A percentile compares a stretch with the other conserved stretches of the same genome.
Evolutionary conservation across 2,797 vertebrate genomes (phyloP).

Genomic region (Onychomys arenicola): DNA sequence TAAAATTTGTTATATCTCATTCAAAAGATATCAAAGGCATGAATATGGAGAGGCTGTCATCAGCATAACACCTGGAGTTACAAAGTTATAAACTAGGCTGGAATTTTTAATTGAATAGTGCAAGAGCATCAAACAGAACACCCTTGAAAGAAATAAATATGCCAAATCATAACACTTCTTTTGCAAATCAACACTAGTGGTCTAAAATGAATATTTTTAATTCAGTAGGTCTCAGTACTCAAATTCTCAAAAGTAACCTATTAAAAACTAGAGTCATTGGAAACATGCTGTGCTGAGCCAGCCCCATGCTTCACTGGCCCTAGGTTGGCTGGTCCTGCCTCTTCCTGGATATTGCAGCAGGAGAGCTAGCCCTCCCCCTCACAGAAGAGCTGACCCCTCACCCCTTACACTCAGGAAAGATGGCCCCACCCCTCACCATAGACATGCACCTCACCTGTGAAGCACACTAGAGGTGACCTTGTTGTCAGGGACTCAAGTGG

Average conservation of each 20-base stretch:
- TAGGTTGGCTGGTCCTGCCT: not conserved
- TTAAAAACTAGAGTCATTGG: not conserved
- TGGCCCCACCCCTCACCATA: not conserved
- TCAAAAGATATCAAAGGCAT: conserved; percentile 29
- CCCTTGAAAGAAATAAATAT: not conserved
- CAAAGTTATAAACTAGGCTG: not conserved
- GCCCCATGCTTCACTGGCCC: too few species aligned
- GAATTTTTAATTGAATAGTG: conserved; percentile 11
- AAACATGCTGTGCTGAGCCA: not conserved
- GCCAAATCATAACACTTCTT: conserved; percentile 26
- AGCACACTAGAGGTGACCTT: not conserved
- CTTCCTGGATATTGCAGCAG: not conserved
- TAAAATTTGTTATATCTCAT: conserved; percentile 30
- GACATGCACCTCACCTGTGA: not conserved
- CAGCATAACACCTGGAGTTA: not conserved
- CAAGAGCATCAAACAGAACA: conserved; percentile 1
- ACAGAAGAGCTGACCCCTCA: not conserved
- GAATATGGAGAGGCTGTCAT: not conserved
- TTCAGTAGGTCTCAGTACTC: not conserved
- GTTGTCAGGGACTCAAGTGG: not conserved
- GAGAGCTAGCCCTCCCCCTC: not conserved
- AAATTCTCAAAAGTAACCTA: conserved; percentile 29
- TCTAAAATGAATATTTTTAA: conserved; percentile 25
- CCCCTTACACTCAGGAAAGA: not conserved
- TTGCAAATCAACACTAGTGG: conserved; percentile 11